Evolutionary conservation across 2,797 vertebrate species (phyloP), one percentile per base, ranked within the genome.

Genomic region (Decapterus maruadsi): DNA sequence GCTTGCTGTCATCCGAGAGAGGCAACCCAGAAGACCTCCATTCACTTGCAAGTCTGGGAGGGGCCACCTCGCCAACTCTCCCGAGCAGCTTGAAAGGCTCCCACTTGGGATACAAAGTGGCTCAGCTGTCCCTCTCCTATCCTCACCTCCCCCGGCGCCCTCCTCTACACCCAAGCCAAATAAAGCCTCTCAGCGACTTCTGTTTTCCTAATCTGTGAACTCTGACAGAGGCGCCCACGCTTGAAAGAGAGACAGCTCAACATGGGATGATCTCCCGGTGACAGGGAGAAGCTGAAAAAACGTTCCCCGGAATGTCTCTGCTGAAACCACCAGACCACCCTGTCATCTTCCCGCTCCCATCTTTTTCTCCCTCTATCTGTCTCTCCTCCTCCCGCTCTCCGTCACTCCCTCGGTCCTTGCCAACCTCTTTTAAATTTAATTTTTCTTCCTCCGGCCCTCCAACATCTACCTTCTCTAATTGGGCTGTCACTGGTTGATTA

Each of bases 151-250:
- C 80, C 74, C 69, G 6, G 72, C 36, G 19, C 72, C 71, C 86
- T 84, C 75, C 83, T 84, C 80, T 87, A 59, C 80, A 81, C 91
- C 91, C 89, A 92, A 91, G 89, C 92, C 90, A 93, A 92, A 94
- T 92, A 94, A 93, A 89, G 91, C 89, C 84, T 92, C 93, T 90
- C 92, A 90, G 90, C 92, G 65, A 92, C 92, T 94, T 88, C 81
- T 94, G 93, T 95, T 94, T 91, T 94, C 86, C 90, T 94, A 94
- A 94, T 95, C 93, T 91, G 90, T 93, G 90, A 93, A 91, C 92
- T 93, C 90, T 92, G 92, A 92, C 90, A 93, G 91, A 85, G 90
- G 90, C 85, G 72, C 89, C 83, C 81, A 82, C 69, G 90, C 89
- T 92, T 91, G 92, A 93, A 92, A 93, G 92, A 85, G 87, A 91